Conservation (phyloP, 2,113 vertebrate species). For the Chionomys nivalis region DNA sequence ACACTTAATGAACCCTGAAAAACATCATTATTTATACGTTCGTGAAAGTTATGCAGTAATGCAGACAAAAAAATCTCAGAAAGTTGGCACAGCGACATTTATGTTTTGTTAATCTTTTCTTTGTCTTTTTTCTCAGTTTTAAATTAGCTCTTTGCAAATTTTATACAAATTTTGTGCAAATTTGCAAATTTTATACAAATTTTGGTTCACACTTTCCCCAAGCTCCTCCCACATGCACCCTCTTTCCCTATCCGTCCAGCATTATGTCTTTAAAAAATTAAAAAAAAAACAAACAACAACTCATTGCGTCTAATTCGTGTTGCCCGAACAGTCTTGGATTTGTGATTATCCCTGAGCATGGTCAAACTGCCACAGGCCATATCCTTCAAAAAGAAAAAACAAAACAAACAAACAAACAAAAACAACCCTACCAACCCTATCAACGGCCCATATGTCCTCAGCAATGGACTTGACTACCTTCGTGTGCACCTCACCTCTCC, state of each 20-base stretch:
- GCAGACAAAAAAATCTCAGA: neutral
- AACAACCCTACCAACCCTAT: neutral
- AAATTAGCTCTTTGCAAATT: neutral
- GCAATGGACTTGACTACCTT: neutral
- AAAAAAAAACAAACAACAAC: neutral
- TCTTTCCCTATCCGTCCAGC: neutral
- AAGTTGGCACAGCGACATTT: rapidly evolving
- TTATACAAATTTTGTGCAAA: neutral
- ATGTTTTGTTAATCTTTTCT: neutral
- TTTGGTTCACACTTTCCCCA: neutral
- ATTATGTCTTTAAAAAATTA: neutral
- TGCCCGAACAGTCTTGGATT: neutral
- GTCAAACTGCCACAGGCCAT: neutral
- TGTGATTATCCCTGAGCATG: neutral
- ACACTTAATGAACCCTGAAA: neutral
- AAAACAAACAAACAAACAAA: too few relatives aligned
- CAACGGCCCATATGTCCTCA: neutral
- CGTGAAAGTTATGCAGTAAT: neutral
- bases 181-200: neutral
- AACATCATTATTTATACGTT: neutral
- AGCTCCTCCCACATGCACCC: neutral
- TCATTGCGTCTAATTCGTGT: neutral
- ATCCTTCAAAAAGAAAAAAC: neutral
- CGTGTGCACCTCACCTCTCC: neutral
- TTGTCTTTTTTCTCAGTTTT: neutral